Base-by-base conservation (phyloP, 2,888 invertebrate species). In the Campoletis raptor region DNA sequence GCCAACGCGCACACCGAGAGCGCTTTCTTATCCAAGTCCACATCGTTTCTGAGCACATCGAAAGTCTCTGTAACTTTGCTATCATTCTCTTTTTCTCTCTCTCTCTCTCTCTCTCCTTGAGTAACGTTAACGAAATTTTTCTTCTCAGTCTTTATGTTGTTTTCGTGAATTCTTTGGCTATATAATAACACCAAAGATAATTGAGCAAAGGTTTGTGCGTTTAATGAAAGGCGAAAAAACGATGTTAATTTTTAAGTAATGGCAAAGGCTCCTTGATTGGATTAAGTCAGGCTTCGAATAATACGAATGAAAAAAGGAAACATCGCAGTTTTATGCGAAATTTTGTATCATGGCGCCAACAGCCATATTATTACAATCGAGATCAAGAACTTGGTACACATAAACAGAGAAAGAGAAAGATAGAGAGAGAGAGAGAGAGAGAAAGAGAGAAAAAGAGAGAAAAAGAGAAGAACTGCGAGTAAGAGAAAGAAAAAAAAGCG, bases 1-100 rank as follows among this genome's bases (percentile, higher is more conserved):
- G 87, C 90, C 90, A 88, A 88, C 88, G 87, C 89, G 87, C 87
- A 87, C 87, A 73, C 30, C 45, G 74, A 67, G 79, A 77, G 57
- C 48, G 69, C 89, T 89, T 86, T 90, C 91, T 91, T 92, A 92
- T 92, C 92, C 89, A 89, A 89, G 90, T 92, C 90, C 91, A 90
- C 90, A 91, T 92, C 91, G 90, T 88, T 85, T 73, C 12, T 36
- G 66, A 70, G 72, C 52, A 83, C 83, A 86, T 80, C 83, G 76
- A 57, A 67, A 81, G 24, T 61, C 76, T 37, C 67, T 72, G 73
- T 70, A 76, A 76, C 61, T 83, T 37, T 70, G 57, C n/a, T 52
- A 52, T 52, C 52, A 52, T 6, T 21, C 67, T 67, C 10, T 72
- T 37, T 66, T 21, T 72, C 40, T 81, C 77, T 21, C 70, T 64